phyloP scores from a whole-genome alignment of 2,888 invertebrate genomes.

The Arenicola marina region DNA sequence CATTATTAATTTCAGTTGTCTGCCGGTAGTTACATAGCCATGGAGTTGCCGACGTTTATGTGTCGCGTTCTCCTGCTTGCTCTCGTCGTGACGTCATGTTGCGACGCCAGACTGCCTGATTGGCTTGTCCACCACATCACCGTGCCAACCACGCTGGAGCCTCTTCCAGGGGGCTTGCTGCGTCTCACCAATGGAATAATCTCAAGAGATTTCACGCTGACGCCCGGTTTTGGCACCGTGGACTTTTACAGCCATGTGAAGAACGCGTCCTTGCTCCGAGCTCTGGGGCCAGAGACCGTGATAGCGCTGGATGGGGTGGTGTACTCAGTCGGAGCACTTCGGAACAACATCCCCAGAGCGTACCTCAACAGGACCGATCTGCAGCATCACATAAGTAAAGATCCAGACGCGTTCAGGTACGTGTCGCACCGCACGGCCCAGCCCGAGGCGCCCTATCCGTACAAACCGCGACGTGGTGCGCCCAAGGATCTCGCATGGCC shows the following conservation, averaged over 20 bases:
- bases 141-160: conserved; percentile 6
- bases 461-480: conserved; percentile 28
- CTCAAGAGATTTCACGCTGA: conserved; percentile 19
- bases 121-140: conserved; percentile 26
- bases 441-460: conserved; percentile 28
- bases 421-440: conserved; percentile 3
- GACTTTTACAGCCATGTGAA: conserved; percentile 26
- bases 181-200: conserved; percentile 26
- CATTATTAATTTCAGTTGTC: too few relatives aligned
- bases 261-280: conserved; percentile 24
- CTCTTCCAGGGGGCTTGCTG: conserved; percentile 4
- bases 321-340: conserved; percentile 26
- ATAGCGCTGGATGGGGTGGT: conserved; percentile 26
- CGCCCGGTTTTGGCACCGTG: conserved; percentile 30
- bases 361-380: conserved; percentile 33
- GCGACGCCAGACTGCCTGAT: conserved; percentile 17
- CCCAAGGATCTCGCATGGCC: conserved; percentile 31
- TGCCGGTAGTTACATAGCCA: too few relatives aligned
- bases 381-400: conserved; percentile 4
- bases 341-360: conserved; percentile 20
- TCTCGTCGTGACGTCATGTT: too few relatives aligned
- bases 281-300: conserved; percentile 21
- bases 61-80: too few relatives aligned
- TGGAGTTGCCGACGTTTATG: too few relatives aligned
- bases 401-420: conserved; percentile 28